phyloP scores from a whole-genome alignment of 2,113 vertebrate species.

The Trichechus manatus region DNA sequence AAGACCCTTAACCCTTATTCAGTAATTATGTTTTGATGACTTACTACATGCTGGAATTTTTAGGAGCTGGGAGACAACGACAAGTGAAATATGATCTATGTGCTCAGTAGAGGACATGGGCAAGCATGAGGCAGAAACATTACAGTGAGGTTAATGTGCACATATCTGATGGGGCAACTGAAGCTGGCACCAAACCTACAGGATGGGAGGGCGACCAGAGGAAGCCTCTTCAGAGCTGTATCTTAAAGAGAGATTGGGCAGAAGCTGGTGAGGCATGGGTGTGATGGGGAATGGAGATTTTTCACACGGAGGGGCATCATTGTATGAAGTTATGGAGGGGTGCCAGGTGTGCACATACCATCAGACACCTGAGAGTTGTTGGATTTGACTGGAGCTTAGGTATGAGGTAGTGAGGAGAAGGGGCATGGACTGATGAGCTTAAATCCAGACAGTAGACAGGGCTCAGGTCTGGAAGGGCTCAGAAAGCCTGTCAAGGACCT shows the following conservation, averaged over 20 bases:
- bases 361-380: neutral
- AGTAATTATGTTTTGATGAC: neutral
- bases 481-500: neutral
- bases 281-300: neutral
- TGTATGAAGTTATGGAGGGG: neutral
- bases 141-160: neutral
- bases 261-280: neutral
- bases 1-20: neutral
- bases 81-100: neutral
- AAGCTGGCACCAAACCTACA: neutral
- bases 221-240: neutral
- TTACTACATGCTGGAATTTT: neutral
- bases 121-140: neutral
- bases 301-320: neutral
- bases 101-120: neutral
- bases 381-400: neutral
- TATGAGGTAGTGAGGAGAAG: neutral
- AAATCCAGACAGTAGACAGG: neutral
- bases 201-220: neutral
- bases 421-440: neutral
- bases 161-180: accelerated
- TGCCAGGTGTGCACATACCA: neutral
- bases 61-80: neutral
- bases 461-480: neutral
- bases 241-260: neutral